These are phyloP conservation scores for Athalia circularis DNA, from an alignment of 2,888 invertebrate genomes.

Conservation along the genomic window DNA sequence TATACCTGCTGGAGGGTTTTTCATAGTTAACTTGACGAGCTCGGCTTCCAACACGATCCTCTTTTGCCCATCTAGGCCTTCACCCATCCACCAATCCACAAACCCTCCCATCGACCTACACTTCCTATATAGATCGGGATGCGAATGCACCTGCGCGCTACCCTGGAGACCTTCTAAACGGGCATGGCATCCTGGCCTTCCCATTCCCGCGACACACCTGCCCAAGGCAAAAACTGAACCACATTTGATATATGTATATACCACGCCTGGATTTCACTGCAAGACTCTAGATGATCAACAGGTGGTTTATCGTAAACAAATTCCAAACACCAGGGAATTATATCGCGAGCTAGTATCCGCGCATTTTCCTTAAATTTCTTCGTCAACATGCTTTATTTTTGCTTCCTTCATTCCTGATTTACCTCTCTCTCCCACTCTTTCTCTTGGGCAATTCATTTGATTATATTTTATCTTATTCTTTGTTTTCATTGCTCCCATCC, in stretches of 20 bases:
- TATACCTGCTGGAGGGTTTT: too few species aligned
- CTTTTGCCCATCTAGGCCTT: not conserved
- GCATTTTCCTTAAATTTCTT: constrained; percentile 49
- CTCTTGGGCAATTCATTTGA: not conserved
- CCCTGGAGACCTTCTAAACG: constrained; percentile 29
- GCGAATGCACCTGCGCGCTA: constrained; percentile 28
- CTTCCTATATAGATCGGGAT: constrained; percentile 30
- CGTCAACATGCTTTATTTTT: constrained; percentile 36
- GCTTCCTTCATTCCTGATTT: constrained; percentile 25
- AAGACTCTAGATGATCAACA: constrained; percentile 54
- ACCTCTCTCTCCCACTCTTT: constrained; percentile 29
- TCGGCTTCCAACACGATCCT: constrained; percentile 3
- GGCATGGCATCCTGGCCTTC: constrained; percentile 24
- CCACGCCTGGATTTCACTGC: not conserved
- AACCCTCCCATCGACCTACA: not conserved
- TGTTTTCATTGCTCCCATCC: too few species aligned
- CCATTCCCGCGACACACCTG: constrained; percentile 35
- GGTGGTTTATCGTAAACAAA: constrained; percentile 54
- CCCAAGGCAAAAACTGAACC: constrained; percentile 21
- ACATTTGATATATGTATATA: not conserved
- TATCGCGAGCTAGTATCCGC: constrained; percentile 32
- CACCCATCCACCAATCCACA: too few species aligned
- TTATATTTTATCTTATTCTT: not conserved
- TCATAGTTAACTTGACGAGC: too few species aligned
- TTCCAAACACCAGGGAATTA: constrained; percentile 26